Percentiles rank a stretch among this genome's conserved stretches.
Conservation (phyloP, 2,888 invertebrate genomes). For the Lepidocyrtinus sp. region DNA sequence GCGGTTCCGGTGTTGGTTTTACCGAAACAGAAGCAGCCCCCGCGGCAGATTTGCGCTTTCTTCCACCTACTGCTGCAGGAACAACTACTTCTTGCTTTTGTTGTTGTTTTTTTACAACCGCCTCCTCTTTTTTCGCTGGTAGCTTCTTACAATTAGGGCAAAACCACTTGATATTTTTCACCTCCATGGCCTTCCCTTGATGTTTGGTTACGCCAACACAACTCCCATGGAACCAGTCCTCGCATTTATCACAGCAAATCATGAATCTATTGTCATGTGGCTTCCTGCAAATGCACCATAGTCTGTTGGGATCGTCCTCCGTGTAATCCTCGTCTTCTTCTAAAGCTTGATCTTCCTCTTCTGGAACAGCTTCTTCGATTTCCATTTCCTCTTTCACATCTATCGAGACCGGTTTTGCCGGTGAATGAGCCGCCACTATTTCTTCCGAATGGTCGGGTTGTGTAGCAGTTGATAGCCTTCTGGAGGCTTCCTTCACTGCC, state of each 20-base stretch:
- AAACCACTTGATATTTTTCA: conserved; percentile 89
- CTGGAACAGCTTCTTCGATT: conserved; percentile 31
- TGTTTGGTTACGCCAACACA: conserved; percentile 94
- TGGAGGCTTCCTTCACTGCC: conserved; percentile 31
- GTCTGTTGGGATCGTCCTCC: conserved; percentile 75
- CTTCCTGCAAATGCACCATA: conserved; percentile 96
- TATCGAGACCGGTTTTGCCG: not conserved
- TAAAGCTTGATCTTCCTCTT: conserved; percentile 26
- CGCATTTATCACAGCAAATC: conserved; percentile 97
- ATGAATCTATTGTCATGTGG: conserved; percentile 96
- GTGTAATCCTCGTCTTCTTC: conserved; percentile 66
- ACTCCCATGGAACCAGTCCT: conserved; percentile 98
- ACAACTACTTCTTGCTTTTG: conserved; percentile 27
- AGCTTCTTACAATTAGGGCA: conserved; percentile 85
- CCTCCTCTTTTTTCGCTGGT: conserved; percentile 72
- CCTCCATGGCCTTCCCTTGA: conserved; percentile 90
- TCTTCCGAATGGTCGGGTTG: conserved; percentile 38
- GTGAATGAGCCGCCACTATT: conserved; percentile 10
- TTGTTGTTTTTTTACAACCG: conserved; percentile 41
- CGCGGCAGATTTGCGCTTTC: conserved; percentile 29
- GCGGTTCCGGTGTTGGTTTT: not conserved
- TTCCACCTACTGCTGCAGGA: not conserved
- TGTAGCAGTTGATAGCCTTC: conserved; percentile 22
- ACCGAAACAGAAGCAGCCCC: not conserved
- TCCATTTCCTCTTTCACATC: conserved; percentile 19